Evolutionary conservation across 2,888 invertebrate genomes (phyloP).

Genomic region (Dicyrtomina minuta): DNA sequence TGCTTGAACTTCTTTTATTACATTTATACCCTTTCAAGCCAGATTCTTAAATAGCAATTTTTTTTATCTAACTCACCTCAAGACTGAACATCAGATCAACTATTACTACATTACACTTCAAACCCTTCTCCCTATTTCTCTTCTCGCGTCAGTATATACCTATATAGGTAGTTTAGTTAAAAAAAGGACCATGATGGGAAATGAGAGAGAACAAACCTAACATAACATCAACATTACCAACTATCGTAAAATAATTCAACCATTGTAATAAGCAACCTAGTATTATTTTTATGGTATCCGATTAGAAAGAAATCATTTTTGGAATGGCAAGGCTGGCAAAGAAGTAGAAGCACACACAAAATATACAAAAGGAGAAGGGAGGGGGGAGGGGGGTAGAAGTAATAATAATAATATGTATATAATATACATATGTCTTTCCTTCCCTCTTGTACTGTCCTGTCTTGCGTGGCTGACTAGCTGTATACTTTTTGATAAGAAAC

Average conservation of each 20-base stretch:
- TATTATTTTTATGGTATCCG: slow-evolving; percentile 25
- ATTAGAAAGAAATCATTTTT: slow-evolving; percentile 21
- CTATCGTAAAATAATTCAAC: slow-evolving; percentile 23
- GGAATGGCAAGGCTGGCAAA: slow-evolving; percentile 7
- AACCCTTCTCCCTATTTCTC: no score
- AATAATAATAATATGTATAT: neutral
- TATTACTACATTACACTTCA: neutral
- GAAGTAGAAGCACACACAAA: neutral
- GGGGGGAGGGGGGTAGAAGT: no score
- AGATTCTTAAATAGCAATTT: slow-evolving; percentile 13
- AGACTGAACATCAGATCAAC: neutral
- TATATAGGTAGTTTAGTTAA: neutral
- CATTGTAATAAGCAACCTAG: slow-evolving; percentile 10
- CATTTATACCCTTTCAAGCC: slow-evolving; percentile 5
- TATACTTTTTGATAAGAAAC: slow-evolving; percentile 6
- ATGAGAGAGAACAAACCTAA: neutral
- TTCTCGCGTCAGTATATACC: neutral
- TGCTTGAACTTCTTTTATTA: slow-evolving; percentile 27
- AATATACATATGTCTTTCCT: neutral
- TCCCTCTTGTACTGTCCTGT: neutral
- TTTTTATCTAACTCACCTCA: neutral
- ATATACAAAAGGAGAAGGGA: no score
- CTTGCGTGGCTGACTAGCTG: slow-evolving; percentile 13
- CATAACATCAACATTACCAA: neutral
- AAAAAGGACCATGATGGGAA: no score